A percentile compares a stretch with the other conserved stretches of the same genome.
These are phyloP conservation scores for Dendrocopos noguchii DNA, from an alignment of 2,113 vertebrate genomes.

Conservation along the genomic window DNA sequence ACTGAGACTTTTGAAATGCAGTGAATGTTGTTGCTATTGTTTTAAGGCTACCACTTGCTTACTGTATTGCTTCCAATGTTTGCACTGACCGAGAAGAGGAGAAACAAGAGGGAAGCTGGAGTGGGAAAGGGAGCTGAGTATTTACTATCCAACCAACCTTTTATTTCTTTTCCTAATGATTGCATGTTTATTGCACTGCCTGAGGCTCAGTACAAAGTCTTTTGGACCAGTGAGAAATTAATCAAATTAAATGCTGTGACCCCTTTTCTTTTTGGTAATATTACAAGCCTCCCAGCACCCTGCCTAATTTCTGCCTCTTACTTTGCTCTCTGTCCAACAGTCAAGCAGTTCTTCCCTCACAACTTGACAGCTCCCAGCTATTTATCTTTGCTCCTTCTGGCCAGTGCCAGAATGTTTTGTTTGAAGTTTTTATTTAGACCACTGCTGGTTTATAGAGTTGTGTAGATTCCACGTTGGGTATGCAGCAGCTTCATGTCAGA, in stretches of 20 bases:
- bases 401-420: conserved; percentile 35
- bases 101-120: conserved; percentile 8
- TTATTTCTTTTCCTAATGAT: conserved; percentile 62
- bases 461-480: conserved; percentile 53
- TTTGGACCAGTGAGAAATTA: conserved; percentile 61
- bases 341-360: conserved; percentile 26
- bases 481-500: conserved; percentile 46
- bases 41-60: conserved; percentile 9
- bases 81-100: not conserved
- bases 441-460: conserved; percentile 63
- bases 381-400: conserved; percentile 68
- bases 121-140: conserved; percentile 5
- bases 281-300: conserved; percentile 18
- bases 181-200: conserved; percentile 56
- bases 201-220: conserved; percentile 45
- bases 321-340: conserved; percentile 61
- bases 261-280: conserved; percentile 62
- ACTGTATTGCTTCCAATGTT: conserved; percentile 9
- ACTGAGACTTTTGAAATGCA: conserved; percentile 6
- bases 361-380: conserved; percentile 34
- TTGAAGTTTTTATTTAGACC: conserved; percentile 73
- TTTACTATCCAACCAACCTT: conserved; percentile 46
- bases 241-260: conserved; percentile 73
- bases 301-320: conserved; percentile 47
- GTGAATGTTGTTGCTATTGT: not conserved